Base-by-base conservation (phyloP, 1,140 invertebrate genomes). In the Drosophila pseudoananassae region DNA sequence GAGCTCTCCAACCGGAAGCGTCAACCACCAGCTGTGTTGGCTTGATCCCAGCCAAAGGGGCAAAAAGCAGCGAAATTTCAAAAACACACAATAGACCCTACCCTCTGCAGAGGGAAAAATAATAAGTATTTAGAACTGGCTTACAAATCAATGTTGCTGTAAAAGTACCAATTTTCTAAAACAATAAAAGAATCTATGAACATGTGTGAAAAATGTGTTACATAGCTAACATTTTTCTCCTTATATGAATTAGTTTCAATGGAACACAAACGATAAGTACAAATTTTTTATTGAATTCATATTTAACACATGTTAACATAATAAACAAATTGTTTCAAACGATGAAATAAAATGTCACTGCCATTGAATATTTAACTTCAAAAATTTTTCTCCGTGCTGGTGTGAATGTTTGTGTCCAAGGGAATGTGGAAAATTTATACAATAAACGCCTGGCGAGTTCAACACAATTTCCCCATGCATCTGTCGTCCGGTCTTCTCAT, bases 381-480 rank as follows among this genome's bases (percentile, higher is more conserved):
- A 14, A 43, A 17, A 43, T 43, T 43, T 43, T 9, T 17, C 49
- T 27, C 38, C 6, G 49, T 68, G 36, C 9, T 27, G 7, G 4
- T 4, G 15, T 46, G 15, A 8, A 31, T 65, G 12, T n/a, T 23
- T 29, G 29, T 14, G 65, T 36, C 33, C 15, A 40, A 17, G 40
- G 20, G 63, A 76, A 76, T 71, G 65, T 58, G 49, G 45, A 49
- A 60, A 76, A 84, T 84, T 55, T 79, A 84, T 79, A 84, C 72
- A 84, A 78, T 75, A 84, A 76, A 83, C 65, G 57, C 63, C 50
- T 50, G 61, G 40, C 31, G 61, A 59, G 46, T 68, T 68, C 58
- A 71, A 65, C 64, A 65, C 57, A 81, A 81, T 87, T 87, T 87
- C 69, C 78, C 51, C 78, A 78, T 64, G 63, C 69, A 85, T 80